phyloP scores from a whole-genome alignment of 2,797 vertebrate genomes.

The Hyperoplus lanceolatus region DNA sequence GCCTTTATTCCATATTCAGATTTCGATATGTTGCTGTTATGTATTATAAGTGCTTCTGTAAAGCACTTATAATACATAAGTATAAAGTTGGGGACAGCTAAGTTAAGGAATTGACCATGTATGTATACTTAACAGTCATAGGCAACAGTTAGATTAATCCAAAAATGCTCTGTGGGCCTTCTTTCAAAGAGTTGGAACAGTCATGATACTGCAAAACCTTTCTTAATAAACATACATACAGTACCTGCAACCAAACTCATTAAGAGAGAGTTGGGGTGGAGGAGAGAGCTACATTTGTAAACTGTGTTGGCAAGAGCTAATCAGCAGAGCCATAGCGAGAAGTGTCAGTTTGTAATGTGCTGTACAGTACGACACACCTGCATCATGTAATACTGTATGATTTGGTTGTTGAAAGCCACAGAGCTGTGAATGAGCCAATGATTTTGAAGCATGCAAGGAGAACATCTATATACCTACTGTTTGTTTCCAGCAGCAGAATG shows the following conservation, averaged over 20 bases:
- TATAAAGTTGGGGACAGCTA: conserved; percentile 6
- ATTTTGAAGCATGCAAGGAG: background rate
- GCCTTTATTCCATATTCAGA: background rate
- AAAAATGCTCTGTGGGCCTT: background rate
- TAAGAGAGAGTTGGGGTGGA: background rate
- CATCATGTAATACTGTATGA: background rate
- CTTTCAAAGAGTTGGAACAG: background rate
- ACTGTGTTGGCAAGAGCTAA: background rate
- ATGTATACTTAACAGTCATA: background rate
- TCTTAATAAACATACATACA: no score
- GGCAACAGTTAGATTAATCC: background rate
- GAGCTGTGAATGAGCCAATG: background rate
- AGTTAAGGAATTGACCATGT: background rate
- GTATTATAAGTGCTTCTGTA: background rate
- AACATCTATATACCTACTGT: no score
- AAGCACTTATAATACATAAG: background rate
- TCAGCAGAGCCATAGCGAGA: conserved; percentile 1
- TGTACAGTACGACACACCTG: background rate
- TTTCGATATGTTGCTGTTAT: background rate
- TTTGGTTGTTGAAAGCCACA: background rate
- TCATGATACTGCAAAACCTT: background rate
- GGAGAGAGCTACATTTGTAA: background rate
- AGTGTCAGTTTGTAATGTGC: background rate
- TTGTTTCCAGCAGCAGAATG: no score
- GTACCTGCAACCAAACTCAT: background rate